Percentiles rank a stretch among this genome's conserved stretches.
These are phyloP conservation scores for Cosmia pyralina DNA, from an alignment of 2,888 invertebrate genomes.

Conservation along the genomic window DNA sequence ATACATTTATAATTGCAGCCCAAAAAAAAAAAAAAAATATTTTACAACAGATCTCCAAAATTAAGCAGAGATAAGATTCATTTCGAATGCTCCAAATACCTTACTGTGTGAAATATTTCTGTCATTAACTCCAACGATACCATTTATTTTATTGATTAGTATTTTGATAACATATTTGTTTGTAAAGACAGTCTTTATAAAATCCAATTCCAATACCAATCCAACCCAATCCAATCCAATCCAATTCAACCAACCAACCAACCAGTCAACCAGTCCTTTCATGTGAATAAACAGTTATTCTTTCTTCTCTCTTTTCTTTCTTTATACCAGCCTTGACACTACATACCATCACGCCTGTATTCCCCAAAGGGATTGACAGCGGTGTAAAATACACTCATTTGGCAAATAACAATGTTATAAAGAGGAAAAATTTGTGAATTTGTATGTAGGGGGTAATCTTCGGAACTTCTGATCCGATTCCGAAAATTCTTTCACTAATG, in stretches of 20 bases:
- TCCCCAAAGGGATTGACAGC: not conserved
- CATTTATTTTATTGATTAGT: constrained; percentile 42
- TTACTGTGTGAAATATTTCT: constrained; percentile 80
- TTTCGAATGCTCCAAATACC: constrained; percentile 75
- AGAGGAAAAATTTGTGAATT: no score
- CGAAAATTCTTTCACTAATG: no score
- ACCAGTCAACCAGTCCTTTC: no score
- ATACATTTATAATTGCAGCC: not conserved
- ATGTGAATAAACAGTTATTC: no score
- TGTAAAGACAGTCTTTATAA: no score
- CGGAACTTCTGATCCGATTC: no score
- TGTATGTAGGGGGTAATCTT: no score
- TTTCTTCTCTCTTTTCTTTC: no score
- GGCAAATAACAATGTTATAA: not conserved
- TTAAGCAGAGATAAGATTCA: constrained; percentile 61
- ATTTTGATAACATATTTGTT: constrained; percentile 11
- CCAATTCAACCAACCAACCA: no score
- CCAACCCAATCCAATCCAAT: no score
- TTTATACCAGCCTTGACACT: not conserved
- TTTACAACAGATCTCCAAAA: constrained; percentile 19
- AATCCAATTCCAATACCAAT: no score
- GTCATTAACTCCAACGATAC: constrained; percentile 79
- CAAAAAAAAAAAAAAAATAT: no score
- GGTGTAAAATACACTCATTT: not conserved
- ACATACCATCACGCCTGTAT: not conserved